A percentile compares a stretch with the other conserved stretches of the same genome.
These are phyloP conservation scores for Gadopsis bispinosus DNA, from an alignment of 2,797 vertebrate species.

Conservation along the genomic window DNA sequence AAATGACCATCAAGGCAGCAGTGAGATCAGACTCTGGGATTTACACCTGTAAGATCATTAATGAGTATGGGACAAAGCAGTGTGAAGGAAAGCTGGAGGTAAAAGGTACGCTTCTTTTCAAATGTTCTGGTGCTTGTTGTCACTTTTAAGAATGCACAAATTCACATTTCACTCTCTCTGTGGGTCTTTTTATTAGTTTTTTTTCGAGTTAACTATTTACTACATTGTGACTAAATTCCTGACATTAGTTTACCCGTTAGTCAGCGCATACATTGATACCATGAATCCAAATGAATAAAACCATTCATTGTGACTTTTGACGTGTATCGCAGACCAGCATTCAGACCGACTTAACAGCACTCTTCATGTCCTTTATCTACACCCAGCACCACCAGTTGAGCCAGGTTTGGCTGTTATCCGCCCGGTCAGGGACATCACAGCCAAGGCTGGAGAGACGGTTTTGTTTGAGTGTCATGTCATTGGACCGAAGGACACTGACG, in stretches of 20 bases:
- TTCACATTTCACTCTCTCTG: neutral
- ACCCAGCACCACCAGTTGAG: conserved; percentile 84
- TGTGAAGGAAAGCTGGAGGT: conserved; percentile 94
- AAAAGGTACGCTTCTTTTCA: conserved; percentile 83
- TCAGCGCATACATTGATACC: neutral
- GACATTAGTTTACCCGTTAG: neutral
- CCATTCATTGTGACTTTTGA: conserved; percentile 1
- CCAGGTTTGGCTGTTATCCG: conserved; percentile 88
- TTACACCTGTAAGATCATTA: conserved; percentile 97
- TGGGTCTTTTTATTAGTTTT: neutral
- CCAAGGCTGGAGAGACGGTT: conserved; percentile 93
- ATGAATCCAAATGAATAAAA: neutral
- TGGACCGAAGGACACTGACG: conserved; percentile 93
- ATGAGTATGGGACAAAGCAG: conserved; percentile 96
- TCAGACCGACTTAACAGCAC: conserved; percentile 1
- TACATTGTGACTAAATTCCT: neutral
- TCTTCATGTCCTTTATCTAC: conserved; percentile 32
- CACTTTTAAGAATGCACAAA: neutral
- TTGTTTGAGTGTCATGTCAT: conserved; percentile 93
- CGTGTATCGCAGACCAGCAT: neutral
- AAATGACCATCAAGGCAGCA: conserved; percentile 89
- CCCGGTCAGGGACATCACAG: conserved; percentile 91
- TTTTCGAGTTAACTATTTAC: neutral
- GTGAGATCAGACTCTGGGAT: conserved; percentile 90
- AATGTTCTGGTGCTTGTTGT: neutral